Conservation (phyloP, 2,113 vertebrate genomes). For the Phaethornis superciliosus region DNA sequence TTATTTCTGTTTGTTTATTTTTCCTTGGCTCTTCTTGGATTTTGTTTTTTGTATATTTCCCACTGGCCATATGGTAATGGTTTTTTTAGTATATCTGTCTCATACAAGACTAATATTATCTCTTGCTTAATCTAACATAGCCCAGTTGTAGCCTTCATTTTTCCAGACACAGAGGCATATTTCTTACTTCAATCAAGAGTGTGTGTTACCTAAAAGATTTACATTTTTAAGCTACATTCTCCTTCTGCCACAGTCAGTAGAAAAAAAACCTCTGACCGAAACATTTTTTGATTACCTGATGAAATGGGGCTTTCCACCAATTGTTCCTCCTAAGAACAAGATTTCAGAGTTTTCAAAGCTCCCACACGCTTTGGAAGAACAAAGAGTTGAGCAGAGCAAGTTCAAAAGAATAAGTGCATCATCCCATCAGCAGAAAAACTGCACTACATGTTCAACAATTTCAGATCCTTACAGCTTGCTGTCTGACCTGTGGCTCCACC, state of each 20-base stretch:
- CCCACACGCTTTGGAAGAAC: neutral
- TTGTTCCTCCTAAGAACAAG: neutral
- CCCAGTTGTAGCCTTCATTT: neutral
- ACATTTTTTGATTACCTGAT: neutral
- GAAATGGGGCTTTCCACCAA: neutral
- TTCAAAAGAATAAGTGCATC: neutral
- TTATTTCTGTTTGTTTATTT: neutral
- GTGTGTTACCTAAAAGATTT: neutral
- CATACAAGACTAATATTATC: neutral
- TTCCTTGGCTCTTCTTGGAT: neutral
- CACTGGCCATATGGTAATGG: neutral
- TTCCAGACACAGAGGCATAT: neutral
- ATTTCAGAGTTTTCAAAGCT: neutral
- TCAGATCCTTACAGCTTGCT: neutral
- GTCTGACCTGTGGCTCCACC: neutral
- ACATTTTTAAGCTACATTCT: neutral
- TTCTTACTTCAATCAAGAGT: neutral
- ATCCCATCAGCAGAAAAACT: neutral
- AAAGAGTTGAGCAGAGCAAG: neutral
- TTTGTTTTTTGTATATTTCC: neutral
- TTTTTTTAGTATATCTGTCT: neutral
- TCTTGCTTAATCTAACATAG: neutral
- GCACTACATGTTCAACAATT: fast-evolving
- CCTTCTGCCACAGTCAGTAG: neutral
- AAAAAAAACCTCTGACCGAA: neutral